phyloP scores from a whole-genome alignment of 2,888 invertebrate genomes.

The Metellina segmentata region DNA sequence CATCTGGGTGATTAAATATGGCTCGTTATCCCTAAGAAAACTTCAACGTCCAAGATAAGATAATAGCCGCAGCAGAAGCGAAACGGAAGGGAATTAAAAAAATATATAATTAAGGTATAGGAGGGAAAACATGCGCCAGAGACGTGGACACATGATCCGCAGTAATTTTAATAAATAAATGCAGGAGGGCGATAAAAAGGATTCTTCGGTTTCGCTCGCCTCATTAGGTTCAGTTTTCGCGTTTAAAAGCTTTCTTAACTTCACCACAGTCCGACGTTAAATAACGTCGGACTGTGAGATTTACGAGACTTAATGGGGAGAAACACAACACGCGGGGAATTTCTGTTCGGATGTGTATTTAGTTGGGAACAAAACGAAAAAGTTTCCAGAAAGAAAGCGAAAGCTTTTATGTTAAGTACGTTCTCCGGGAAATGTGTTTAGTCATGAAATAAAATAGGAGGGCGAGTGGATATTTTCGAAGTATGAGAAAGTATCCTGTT shows the following conservation, averaged over 20 bases:
- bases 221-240: slow-evolving; percentile 39
- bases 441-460: too few species aligned
- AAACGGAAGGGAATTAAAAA: background rate
- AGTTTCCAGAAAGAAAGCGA: background rate
- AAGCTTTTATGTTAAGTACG: background rate
- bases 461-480: too few species aligned
- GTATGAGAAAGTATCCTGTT: too few species aligned
- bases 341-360: background rate
- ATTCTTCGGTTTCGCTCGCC: slow-evolving; percentile 10
- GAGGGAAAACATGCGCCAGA: slow-evolving; percentile 8
- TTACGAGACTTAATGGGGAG: background rate
- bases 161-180: background rate
- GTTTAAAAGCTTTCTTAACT: slow-evolving; percentile 38
- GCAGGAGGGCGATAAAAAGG: background rate
- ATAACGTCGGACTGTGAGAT: background rate
- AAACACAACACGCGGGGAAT: background rate
- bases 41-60: background rate
- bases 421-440: background rate
- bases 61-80: background rate
- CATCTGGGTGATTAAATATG: slow-evolving; percentile 36
- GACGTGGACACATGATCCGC: slow-evolving; percentile 18
- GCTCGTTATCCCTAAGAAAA: slow-evolving; percentile 33
- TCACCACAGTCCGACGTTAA: background rate
- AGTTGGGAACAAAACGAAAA: background rate
- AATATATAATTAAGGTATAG: slow-evolving; percentile 23